These are phyloP conservation scores for Calidris pygmaea DNA, from an alignment of 2,113 vertebrate genomes.

Conservation along the genomic window DNA sequence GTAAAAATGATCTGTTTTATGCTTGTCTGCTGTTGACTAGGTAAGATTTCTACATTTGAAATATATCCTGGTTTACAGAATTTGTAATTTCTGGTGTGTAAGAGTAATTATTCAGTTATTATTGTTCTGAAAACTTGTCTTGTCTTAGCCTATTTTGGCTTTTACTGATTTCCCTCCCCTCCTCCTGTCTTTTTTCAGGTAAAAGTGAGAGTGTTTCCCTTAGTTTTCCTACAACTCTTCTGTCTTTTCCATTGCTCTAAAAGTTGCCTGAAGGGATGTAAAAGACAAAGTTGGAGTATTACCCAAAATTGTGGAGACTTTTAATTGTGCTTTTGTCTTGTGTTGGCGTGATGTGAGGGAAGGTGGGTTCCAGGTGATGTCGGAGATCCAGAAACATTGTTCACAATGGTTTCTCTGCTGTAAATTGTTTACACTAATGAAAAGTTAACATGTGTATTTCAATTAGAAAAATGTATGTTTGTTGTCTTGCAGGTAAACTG, in stretches of 20 bases:
- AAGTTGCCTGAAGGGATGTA: neutral
- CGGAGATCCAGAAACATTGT: neutral
- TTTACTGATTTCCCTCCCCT: neutral
- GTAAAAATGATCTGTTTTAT: neutral
- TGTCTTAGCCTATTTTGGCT: neutral
- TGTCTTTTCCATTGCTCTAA: neutral
- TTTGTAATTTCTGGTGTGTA: neutral
- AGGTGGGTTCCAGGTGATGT: neutral
- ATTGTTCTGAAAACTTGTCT: neutral
- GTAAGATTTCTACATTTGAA: conserved; percentile 2
- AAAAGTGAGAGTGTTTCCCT: neutral
- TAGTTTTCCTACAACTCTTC: neutral
- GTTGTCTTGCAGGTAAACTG: neutral
- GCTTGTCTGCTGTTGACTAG: neutral
- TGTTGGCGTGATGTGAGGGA: neutral
- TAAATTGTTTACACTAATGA: neutral
- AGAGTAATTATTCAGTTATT: neutral
- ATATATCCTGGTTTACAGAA: neutral
- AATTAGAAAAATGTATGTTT: neutral
- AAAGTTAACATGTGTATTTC: neutral
- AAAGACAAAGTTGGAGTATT: neutral
- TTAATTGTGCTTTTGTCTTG: neutral
- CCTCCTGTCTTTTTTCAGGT: neutral
- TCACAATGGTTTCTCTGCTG: neutral
- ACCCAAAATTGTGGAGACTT: neutral